Conservation (phyloP, 2,797 vertebrate species). For the Pelobates cultripes region DNA sequence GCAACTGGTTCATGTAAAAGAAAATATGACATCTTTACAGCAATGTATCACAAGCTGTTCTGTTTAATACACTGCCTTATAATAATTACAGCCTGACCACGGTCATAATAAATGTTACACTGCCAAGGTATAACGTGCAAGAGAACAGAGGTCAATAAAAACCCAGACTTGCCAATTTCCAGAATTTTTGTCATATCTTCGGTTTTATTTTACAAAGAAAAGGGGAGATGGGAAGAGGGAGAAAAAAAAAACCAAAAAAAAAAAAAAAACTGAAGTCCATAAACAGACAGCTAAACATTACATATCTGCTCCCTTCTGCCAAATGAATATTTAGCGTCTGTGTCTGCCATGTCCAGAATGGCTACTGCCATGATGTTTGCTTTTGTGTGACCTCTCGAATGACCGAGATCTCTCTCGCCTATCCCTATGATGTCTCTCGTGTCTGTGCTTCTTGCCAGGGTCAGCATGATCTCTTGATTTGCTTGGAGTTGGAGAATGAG, state of each 20-base stretch:
- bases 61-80: slow-evolving; percentile 72
- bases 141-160: slow-evolving; percentile 72
- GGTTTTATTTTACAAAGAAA: slow-evolving; percentile 32
- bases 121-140: slow-evolving; percentile 88
- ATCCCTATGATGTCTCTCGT: slow-evolving; percentile 89
- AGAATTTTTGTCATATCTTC: slow-evolving; percentile 57
- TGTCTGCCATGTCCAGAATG: slow-evolving; percentile 92
- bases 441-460: slow-evolving; percentile 92
- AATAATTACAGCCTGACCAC: slow-evolving; percentile 72
- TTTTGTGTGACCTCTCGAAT: slow-evolving; percentile 92
- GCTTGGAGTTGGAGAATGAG: slow-evolving; percentile 85
- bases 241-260: slow-evolving; percentile 58
- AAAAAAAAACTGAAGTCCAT: slow-evolving; percentile 69
- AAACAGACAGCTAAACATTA: slow-evolving; percentile 52
- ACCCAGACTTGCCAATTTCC: slow-evolving; percentile 55
- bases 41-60: slow-evolving; percentile 73
- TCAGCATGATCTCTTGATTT: slow-evolving; percentile 85
- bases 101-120: slow-evolving; percentile 65
- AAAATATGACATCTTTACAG: slow-evolving; percentile 80
- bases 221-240: no score
- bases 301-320: slow-evolving; percentile 6
- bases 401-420: slow-evolving; percentile 90
- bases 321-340: slow-evolving; percentile 77
- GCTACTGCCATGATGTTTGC: slow-evolving; percentile 87
- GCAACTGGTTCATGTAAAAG: slow-evolving; percentile 85